phyloP scores from a whole-genome alignment of 1,140 invertebrate genomes.

The Aphelinus atriplicis region DNA sequence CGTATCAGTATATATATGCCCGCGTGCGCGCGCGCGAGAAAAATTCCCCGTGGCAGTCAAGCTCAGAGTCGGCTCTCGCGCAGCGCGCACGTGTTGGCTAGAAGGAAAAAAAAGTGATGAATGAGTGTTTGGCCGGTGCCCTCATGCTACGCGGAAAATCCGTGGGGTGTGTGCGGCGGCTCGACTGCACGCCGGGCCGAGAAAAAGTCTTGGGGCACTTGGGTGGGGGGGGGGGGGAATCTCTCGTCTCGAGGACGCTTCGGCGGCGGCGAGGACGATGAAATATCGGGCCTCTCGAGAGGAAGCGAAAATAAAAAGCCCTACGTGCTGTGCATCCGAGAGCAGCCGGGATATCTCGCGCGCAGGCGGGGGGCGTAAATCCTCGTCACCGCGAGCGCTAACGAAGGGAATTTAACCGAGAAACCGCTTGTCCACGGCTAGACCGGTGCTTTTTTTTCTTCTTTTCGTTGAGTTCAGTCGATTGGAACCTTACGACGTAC shows the following conservation, averaged over 20 bases:
- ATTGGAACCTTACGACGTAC: no score
- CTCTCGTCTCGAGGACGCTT: slow-evolving; percentile 12
- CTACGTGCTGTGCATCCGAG: slow-evolving; percentile 6
- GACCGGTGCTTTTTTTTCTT: no score
- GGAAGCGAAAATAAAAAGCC: slow-evolving; percentile 23
- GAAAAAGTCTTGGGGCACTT: not conserved
- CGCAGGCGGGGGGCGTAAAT: not conserved
- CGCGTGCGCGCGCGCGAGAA: not conserved
- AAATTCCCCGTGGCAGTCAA: no score
- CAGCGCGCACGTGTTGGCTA: slow-evolving; percentile 48
- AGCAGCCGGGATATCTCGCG: not conserved
- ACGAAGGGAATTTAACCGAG: no score
- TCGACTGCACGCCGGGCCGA: not conserved
- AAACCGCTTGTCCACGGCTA: no score
- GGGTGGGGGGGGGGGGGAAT: not conserved
- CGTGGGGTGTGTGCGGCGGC: not conserved
- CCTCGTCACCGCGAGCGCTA: slow-evolving; percentile 20
- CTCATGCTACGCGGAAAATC: slow-evolving; percentile 14
- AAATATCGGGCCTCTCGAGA: slow-evolving; percentile 17
- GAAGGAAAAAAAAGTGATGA: slow-evolving; percentile 31
- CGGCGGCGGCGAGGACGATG: slow-evolving; percentile 1
- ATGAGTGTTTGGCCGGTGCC: not conserved
- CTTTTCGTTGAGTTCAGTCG: no score
- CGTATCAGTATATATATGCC: not conserved
- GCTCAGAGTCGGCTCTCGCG: not conserved